Base-by-base conservation (phyloP, 2,113 vertebrate genomes). In the Hemiscyllium ocellatum region DNA sequence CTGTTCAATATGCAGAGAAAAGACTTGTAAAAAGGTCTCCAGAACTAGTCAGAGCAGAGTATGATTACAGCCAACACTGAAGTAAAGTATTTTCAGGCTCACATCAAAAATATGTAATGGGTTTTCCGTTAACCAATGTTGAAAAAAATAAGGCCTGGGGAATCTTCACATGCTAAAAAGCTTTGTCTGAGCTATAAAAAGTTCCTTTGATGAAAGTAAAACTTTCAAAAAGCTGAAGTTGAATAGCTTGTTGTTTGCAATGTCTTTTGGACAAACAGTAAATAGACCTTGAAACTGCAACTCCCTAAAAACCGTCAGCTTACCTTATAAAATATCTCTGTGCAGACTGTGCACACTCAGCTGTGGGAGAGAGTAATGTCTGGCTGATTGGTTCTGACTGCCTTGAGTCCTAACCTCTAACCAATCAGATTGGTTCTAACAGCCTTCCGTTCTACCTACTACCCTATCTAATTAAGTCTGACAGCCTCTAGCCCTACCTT, bases 351-450 rank as follows among this genome's bases (percentile, higher is more conserved):
- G 61, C 15, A 20, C 29, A 66, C 1, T n/a, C 33, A 93, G 22
- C 33, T 33, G 33, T 93, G 89, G n/a, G 89, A 66, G 12, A n/a
- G 89, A 66, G 56, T 65, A 93, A 93, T 93, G 29, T 66, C 61
- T 93, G 33, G 33, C 65, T 93, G 89, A 93, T 93, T 93, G 89
- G 61, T 93, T 93, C 61, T 93, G 89, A 93, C 89, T 93, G n/a
- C 33, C 61, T 66, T 37, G 56, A 93, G 26, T 37, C 61, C 19
- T 42, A 42, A 37, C 61, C 89, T 93, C 89, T 68, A 93, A 68
- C 89, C 89, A 93, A 66, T 66, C 61, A 93, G 61, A 93, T 93
- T 66, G 89, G 61, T 93, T 93, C 19, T 22, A 93, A 93, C 89
- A 68, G 89, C 61, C 65, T 93, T 66, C 89, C 66, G 61, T 93